Conservation (phyloP, 2,797 vertebrate genomes). For the Chelidonichthys spinosus region DNA sequence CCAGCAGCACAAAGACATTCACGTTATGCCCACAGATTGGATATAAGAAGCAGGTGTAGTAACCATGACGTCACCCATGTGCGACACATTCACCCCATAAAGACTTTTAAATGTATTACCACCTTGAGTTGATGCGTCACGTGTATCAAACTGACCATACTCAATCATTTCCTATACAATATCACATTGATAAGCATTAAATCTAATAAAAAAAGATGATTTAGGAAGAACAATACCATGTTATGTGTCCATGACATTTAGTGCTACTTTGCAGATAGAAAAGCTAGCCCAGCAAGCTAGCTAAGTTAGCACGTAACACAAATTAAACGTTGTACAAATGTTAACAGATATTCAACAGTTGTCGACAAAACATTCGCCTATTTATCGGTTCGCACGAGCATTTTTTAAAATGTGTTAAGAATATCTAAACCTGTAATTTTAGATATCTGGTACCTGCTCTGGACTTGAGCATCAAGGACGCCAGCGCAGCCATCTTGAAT, state of each 20-base stretch:
- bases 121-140: not conserved
- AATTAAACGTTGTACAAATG: not conserved
- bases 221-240: not conserved
- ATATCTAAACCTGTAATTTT: accelerated
- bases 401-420: no score
- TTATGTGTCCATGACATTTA: not conserved
- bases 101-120: not conserved
- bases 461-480: constrained; percentile 73
- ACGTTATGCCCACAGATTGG: not conserved
- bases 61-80: no score
- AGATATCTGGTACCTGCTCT: constrained; percentile 61
- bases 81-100: not conserved
- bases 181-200: no score
- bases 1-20: not conserved
- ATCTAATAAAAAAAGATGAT: not conserved
- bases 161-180: no score
- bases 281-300: not conserved
- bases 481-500: constrained; percentile 79
- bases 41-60: no score
- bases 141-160: not conserved
- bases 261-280: not conserved
- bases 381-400: accelerated
- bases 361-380: accelerated
- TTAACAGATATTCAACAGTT: accelerated
- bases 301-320: not conserved